Evolutionary conservation across 2,888 invertebrate species (phyloP).

Genomic region (Ormyrus thymus): DNA sequence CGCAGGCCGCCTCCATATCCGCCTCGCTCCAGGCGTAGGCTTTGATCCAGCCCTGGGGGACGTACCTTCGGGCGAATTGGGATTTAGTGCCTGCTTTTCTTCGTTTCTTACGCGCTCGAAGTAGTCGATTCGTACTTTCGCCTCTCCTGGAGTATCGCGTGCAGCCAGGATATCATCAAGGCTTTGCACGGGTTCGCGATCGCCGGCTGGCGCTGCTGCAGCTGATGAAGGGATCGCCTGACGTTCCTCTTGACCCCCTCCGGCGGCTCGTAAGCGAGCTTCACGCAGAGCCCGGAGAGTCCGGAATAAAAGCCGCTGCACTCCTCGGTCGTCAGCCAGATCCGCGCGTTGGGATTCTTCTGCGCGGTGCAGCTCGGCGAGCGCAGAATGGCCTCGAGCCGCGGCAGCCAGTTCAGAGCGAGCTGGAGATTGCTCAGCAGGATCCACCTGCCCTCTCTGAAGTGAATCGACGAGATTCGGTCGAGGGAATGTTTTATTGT

Average conservation of each 20-base stretch:
- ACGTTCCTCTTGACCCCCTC: conserved; percentile 73
- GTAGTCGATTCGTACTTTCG: conserved; percentile 82
- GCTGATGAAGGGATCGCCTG: conserved; percentile 68
- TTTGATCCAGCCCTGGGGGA: conserved; percentile 86
- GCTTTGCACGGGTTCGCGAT: conserved; percentile 75
- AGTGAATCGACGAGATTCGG: not conserved
- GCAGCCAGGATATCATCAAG: conserved; percentile 89
- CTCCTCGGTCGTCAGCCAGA: conserved; percentile 72
- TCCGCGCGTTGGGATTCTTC: conserved; percentile 64
- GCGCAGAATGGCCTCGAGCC: conserved; percentile 69
- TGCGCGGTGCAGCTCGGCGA: conserved; percentile 66
- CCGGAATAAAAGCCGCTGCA: conserved; percentile 70
- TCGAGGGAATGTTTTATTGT: not conserved
- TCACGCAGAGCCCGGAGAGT: conserved; percentile 69
- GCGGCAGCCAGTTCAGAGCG: conserved; percentile 71
- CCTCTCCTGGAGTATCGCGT: conserved; percentile 93
- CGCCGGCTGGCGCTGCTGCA: conserved; percentile 62
- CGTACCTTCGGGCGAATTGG: conserved; percentile 61
- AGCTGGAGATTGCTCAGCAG: conserved; percentile 71
- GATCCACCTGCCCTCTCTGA: conserved; percentile 70
- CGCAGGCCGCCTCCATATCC: conserved; percentile 86
- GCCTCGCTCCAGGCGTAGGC: conserved; percentile 91
- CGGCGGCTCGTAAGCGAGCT: conserved; percentile 72
- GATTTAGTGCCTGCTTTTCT: not conserved
- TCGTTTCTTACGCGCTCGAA: too few relatives aligned